phyloP scores from a whole-genome alignment of 2,113 vertebrate species.

The Phrynosoma blainvillii region DNA sequence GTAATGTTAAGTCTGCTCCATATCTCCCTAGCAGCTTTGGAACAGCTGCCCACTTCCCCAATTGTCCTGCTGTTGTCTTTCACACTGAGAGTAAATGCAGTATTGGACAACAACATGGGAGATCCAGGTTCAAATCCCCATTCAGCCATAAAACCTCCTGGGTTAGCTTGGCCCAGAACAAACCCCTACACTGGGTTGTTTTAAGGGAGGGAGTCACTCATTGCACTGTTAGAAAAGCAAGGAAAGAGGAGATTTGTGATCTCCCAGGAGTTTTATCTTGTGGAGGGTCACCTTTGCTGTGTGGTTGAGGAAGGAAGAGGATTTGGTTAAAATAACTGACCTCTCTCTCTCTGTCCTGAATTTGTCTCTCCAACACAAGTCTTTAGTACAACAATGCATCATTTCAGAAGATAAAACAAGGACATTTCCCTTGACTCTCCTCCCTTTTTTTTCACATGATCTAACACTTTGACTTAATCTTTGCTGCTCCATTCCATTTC shows the following conservation, averaged over 20 bases:
- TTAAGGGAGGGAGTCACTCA: too few relatives aligned
- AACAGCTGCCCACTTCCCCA: not conserved
- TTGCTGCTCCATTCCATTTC: conserved; percentile 16
- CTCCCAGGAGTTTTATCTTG: not conserved
- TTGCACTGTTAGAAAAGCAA: not conserved
- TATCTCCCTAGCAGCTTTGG: not conserved
- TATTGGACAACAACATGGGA: not conserved
- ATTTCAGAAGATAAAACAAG: not conserved
- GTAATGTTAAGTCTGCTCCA: not conserved
- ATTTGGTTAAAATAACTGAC: not conserved
- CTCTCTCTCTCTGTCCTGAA: not conserved
- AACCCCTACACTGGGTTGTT: too few relatives aligned
- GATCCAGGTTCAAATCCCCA: not conserved
- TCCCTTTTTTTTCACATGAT: not conserved
- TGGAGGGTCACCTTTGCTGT: too few relatives aligned
- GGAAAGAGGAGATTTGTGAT: not conserved
- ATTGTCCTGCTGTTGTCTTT: not conserved
- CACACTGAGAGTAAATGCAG: not conserved
- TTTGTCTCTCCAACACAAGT: not conserved
- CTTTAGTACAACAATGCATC: not conserved
- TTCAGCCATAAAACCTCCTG: not conserved
- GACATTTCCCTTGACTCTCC: not conserved
- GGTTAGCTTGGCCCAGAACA: too few relatives aligned
- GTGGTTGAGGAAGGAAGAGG: not conserved
- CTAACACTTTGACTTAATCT: not conserved